Evolutionary conservation across 1,140 invertebrate species (phyloP).

Genomic region (Bombyx mori): ASM3026992v2 NC_085109.1:3311501-3312000

Average conservation of each 20-base stretch:
- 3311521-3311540: constrained; percentile 4
- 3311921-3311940: too few species aligned
- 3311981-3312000: too few species aligned
- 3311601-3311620: constrained; percentile 98
- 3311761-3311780: constrained; percentile 92
- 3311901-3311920: too few species aligned
- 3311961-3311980: too few species aligned
- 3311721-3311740: constrained; percentile 96
- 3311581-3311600: constrained; percentile 99
- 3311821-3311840: constrained; percentile 60
- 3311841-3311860: constrained; percentile 46
- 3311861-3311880: constrained; percentile 24
- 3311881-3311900: too few species aligned
- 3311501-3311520: too few species aligned
- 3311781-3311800: constrained; percentile 73
- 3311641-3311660: constrained; percentile 99
- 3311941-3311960: too few species aligned
- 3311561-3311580: constrained; percentile 95
- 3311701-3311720: constrained; percentile 94
- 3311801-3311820: constrained; percentile 71
- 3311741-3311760: constrained; percentile 97
- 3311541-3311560: constrained; percentile 89
- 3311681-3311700: constrained; percentile 97
- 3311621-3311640: constrained; percentile 94
- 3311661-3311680: constrained; percentile 98